These are phyloP conservation scores for Drosophila sucinea DNA, from an alignment of 1,140 invertebrate species.

Conservation along the genomic window DNA sequence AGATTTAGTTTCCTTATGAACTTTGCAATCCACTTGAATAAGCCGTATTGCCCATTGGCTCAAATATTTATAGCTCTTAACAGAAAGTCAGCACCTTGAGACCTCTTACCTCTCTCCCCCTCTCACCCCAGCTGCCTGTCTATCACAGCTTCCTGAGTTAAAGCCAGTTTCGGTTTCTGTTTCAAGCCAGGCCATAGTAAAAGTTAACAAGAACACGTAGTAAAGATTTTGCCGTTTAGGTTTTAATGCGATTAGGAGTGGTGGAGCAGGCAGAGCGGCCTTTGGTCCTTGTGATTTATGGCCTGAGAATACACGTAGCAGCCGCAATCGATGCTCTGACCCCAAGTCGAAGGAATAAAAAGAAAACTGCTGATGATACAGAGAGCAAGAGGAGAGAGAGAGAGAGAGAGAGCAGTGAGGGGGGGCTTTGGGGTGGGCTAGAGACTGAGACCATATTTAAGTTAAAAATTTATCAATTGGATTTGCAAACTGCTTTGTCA, in stretches of 20 bases:
- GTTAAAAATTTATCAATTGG: constrained; percentile 75
- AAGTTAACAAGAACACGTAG: constrained; percentile 78
- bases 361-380: constrained; percentile 8
- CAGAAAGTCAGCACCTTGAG: constrained; percentile 30
- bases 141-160: constrained; percentile 3
- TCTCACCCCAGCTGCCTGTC: neutral
- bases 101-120: neutral
- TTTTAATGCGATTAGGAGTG: constrained; percentile 75
- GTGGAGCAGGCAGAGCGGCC: constrained; percentile 31
- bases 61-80: constrained; percentile 41
- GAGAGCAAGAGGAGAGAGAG: neutral
- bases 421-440: neutral
- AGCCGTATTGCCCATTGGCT: constrained; percentile 19
- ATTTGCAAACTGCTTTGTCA: constrained; percentile 75
- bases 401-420: neutral
- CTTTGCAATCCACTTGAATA: constrained; percentile 3
- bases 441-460: constrained; percentile 57
- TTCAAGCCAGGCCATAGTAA: constrained; percentile 29
- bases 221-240: constrained; percentile 72
- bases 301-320: constrained; percentile 51
- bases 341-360: constrained; percentile 6
- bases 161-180: constrained; percentile 16
- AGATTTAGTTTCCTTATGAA: no score
- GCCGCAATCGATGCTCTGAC: constrained; percentile 55
- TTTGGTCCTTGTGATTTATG: constrained; percentile 64